Evolutionary conservation across 2,888 invertebrate species (phyloP), one percentile per base, ranked within the genome.

Genomic region (Drosophila testacea): DNA sequence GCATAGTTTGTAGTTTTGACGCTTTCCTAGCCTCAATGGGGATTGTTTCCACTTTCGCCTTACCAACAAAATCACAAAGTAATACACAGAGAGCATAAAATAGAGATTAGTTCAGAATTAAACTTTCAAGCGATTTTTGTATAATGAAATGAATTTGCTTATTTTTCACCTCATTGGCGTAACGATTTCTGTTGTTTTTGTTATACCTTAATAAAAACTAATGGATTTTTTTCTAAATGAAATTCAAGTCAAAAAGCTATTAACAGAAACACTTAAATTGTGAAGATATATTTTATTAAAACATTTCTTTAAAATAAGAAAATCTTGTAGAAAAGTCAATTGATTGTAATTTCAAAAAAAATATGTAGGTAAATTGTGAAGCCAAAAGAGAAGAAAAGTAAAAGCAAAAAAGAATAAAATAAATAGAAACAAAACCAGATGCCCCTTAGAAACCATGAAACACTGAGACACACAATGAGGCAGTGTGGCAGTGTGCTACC

Each of bases 341-440:
- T 11, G 22, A 36, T 36, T 36, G 16, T 13, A 22, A 7, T 36
- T 30, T 30, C 6, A 27, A 38, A 38, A 42, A 42, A 11, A 60
- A 42, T 10, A 16, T 9, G 16, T 39, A n/a, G 34, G 22, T 32
- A 39, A 57, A 41, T 46, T 22, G 22, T 36, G 13, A 1, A 30
- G 41, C 10, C 13, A 38, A 47, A 41, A 39, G 39, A 46, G 30
- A 16, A 27, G 44, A 52, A 6, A 34, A 27, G 28, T 13, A 52
- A 61, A 46, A 44, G 55, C 16, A 46, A 30, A 60, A 62, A 32
- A 16, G 22, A 59, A 48, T 42, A 44, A 36, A 38, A 10, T 28
- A n/a, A 38, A 39, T 48, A 10, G n/a, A 60, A 72, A 10, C 41
- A 41, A 65, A 73, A 54, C 54, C 84, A 81, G 81, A 87, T 81